These are phyloP conservation scores for Gasterosteus aculeatus DNA, from an alignment of 2,113 vertebrate species.

Conservation along the genomic window DNA sequence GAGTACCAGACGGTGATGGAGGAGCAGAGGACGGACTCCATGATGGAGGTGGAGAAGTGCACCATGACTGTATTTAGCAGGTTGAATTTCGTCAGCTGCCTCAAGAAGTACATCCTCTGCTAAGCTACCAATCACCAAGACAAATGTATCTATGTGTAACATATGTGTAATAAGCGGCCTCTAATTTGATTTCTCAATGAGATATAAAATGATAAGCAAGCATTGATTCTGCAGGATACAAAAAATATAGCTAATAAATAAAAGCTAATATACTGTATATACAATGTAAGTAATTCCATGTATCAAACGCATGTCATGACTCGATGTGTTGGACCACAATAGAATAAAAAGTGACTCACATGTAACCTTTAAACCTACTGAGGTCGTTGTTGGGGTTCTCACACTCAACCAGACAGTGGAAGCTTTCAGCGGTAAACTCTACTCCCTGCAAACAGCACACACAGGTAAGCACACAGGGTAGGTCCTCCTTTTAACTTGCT, in stretches of 20 bases:
- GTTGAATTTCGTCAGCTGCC: too few relatives aligned
- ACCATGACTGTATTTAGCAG: too few relatives aligned
- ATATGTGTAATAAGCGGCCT: too few relatives aligned
- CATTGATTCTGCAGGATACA: neutral
- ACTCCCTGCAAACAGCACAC: slow-evolving; percentile 73
- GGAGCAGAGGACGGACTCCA: too few relatives aligned
- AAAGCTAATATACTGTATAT: neutral
- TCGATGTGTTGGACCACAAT: neutral
- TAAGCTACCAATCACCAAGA: too few relatives aligned
- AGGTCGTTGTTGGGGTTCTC: slow-evolving; percentile 94
- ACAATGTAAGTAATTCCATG: neutral
- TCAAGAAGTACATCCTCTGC: too few relatives aligned
- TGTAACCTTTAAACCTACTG: slow-evolving; percentile 87
- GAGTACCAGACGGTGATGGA: too few relatives aligned
- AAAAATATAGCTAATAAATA: neutral
- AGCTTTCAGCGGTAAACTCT: slow-evolving; percentile 88
- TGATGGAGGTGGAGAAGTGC: too few relatives aligned
- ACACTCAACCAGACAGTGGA: slow-evolving; percentile 89
- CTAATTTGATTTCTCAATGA: neutral
- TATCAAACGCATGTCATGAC: neutral
- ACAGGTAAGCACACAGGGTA: too few relatives aligned
- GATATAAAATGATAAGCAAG: neutral
- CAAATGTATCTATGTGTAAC: too few relatives aligned
- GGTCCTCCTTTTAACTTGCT: too few relatives aligned
- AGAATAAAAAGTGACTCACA: slow-evolving; percentile 84